Percentiles rank a stretch among this genome's conserved stretches.
Evolutionary conservation across 2,888 invertebrate genomes (phyloP).

Genomic region (Cantharis rufa): DNA sequence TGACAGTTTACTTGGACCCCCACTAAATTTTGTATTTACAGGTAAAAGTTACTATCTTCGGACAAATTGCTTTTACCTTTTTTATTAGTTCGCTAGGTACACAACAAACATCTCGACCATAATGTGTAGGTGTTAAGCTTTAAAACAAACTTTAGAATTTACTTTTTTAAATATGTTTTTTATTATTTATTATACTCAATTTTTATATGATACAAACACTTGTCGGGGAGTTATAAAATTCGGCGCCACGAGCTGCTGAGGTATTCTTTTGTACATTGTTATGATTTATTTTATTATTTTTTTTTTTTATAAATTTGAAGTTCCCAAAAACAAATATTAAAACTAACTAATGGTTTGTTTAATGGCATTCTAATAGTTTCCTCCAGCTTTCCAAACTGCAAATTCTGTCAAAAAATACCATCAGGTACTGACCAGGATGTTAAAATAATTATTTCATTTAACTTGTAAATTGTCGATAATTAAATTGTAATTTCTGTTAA

Average conservation of each 20-base stretch:
- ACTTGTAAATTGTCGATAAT: neutral
- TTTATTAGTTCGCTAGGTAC: neutral
- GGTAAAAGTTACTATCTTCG: neutral
- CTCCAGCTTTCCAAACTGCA: neutral
- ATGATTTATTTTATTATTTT: neutral
- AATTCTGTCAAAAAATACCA: neutral
- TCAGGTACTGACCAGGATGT: neutral
- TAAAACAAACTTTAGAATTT: conserved; percentile 2
- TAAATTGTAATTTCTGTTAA: neutral
- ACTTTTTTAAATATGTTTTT: neutral
- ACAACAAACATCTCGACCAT: neutral
- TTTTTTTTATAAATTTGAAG: neutral
- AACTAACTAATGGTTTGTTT: neutral
- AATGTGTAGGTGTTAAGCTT: conserved; percentile 7
- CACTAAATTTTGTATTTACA: conserved; percentile 7
- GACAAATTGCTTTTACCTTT: conserved; percentile 15
- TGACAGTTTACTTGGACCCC: conserved; percentile 7
- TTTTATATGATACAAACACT: neutral
- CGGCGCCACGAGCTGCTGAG: neutral
- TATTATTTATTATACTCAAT: neutral
- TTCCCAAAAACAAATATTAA: neutral
- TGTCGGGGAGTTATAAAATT: neutral
- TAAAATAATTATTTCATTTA: neutral
- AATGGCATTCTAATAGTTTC: neutral
- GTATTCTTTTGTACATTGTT: neutral